Base-by-base conservation (phyloP, 2,888 invertebrate genomes). In the Epirrhoe alternata region DNA sequence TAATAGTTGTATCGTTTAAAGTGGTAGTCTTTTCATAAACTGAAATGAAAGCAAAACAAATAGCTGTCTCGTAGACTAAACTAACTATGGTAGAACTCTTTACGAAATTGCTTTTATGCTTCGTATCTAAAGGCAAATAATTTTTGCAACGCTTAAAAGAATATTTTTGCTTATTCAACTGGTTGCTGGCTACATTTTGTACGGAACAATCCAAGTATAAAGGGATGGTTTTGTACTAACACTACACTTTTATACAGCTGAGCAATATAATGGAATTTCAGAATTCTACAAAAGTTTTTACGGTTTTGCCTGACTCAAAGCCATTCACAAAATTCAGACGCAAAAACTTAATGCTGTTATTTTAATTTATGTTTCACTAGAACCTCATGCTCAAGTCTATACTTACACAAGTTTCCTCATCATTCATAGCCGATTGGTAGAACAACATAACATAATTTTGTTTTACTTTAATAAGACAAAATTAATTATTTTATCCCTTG, bases 111-210 rank as follows among this genome's bases (percentile, higher is more conserved):
- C 38, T 38, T 54, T 54, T 17, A 54, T 38, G 16, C 14, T 56
- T 56, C 30, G 16, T 53, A 35, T 31, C 17, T 24, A 56, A 47
- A 31, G 14, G 31, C 8, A 24, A 12, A 49, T 31, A 47, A 56
- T 45, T 57, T 57, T 49, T 33, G 49, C 47, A 33, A 57, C 49
- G 33, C 35, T 47, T 55, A 30, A 30, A 55, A 30, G 30, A 16
- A 58, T 24, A 33, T 31, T 52, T 52, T 52, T 52, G 52, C 52
- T 52, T 33, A 52, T 33, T 52, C 33, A 52, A 52, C 52, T 52
- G 50, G 24, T 24, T 50, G 24, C 30, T 16, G 14, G 50, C 10
- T 50, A 24, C 24, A 30, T 17, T 24, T 50, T 50, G 8, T 14
- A 5, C 14, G 4, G 6, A 47, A 47, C 14, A 14, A 47, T 42